Evolutionary conservation across 1,140 invertebrate genomes (phyloP).

Genomic region (Eumaeus atala): DNA sequence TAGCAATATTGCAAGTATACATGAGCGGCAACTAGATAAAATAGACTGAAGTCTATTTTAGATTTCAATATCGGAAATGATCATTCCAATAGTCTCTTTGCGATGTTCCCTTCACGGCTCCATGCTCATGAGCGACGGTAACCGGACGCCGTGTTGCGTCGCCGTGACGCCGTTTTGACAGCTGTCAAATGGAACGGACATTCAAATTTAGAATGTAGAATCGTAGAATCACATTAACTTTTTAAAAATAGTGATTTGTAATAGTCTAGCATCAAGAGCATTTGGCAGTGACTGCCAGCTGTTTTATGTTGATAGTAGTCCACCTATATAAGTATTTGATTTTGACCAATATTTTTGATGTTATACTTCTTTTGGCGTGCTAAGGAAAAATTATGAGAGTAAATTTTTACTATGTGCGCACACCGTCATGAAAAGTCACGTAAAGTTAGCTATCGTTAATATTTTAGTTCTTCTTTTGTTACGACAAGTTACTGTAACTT

Average conservation of each 20-base stretch:
- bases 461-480: too few species aligned
- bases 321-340: too few species aligned
- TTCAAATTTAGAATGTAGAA: constrained; percentile 48
- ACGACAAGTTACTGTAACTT: too few species aligned
- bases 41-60: constrained; percentile 26
- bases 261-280: constrained; percentile 1
- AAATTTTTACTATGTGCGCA: too few species aligned
- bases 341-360: too few species aligned
- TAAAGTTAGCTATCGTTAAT: too few species aligned
- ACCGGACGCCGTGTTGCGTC: constrained; percentile 56
- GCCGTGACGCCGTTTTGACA: constrained; percentile 58
- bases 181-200: constrained; percentile 48
- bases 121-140: constrained; percentile 44
- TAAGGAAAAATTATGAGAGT: too few species aligned
- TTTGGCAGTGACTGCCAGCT: too few species aligned
- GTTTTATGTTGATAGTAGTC: too few species aligned
- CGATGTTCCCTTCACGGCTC: constrained; percentile 33
- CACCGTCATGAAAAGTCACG: too few species aligned
- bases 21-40: constrained; percentile 2
- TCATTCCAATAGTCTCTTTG: constrained; percentile 47
- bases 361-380: too few species aligned
- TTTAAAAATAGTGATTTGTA: constrained; percentile 17
- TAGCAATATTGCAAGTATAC: too few species aligned
- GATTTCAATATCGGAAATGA: constrained; percentile 48
- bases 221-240: constrained; percentile 31